phyloP scores from a whole-genome alignment of 2,113 vertebrate genomes.

The Neoarius graeffei region DNA sequence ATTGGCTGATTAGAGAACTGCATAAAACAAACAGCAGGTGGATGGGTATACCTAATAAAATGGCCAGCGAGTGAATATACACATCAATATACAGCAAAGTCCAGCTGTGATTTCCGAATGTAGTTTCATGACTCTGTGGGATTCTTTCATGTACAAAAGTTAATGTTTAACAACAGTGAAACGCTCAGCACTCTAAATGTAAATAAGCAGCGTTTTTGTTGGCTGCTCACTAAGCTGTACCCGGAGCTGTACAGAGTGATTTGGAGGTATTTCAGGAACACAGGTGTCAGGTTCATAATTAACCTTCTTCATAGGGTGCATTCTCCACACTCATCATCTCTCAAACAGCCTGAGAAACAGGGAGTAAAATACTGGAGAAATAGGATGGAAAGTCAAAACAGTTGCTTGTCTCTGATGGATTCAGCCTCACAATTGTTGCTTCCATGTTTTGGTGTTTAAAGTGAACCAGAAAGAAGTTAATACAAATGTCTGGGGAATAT shows the following conservation, averaged over 20 bases:
- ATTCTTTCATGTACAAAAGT: conserved; percentile 7
- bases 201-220: conserved; percentile 60
- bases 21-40: too few species aligned
- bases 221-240: conserved; percentile 41
- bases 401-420: conserved; percentile 1
- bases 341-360: neutral
- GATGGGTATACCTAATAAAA: too few species aligned
- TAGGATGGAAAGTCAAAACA: neutral
- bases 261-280: conserved; percentile 50
- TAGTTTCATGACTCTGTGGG: neutral
- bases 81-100: neutral
- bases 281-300: conserved; percentile 62
- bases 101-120: neutral
- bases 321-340: conserved; percentile 42
- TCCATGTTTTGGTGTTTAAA: neutral
- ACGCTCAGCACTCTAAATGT: conserved; percentile 62
- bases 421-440: neutral
- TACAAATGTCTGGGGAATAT: neutral
- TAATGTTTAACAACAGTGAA: conserved; percentile 44
- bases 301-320: conserved; percentile 54
- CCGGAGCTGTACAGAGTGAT: conserved; percentile 34
- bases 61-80: too few species aligned
- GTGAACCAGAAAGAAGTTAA: neutral
- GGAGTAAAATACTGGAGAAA: neutral
- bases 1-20: too few species aligned